Percentiles rank a stretch among this genome's conserved stretches.
These are phyloP conservation scores for Mustelus asterias DNA, from an alignment of 2,113 vertebrate genomes.

Conservation along the genomic window DNA sequence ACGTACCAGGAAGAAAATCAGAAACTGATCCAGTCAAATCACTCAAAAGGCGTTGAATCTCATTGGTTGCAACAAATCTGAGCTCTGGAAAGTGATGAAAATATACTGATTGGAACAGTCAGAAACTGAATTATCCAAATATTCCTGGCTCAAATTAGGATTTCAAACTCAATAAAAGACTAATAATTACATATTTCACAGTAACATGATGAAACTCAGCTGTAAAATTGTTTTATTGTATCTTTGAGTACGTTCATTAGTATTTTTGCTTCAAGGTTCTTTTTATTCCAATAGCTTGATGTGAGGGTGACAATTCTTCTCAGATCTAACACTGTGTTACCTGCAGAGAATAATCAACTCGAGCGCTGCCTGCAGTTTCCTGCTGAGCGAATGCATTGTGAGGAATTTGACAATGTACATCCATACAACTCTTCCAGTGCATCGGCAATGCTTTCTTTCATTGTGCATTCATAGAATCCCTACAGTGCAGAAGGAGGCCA, in stretches of 20 bases:
- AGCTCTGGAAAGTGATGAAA: background rate
- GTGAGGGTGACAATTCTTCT: background rate
- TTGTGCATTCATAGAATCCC: background rate
- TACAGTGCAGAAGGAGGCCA: too few relatives aligned
- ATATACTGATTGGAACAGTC: background rate
- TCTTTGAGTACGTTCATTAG: background rate
- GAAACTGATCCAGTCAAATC: background rate
- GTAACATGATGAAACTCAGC: background rate
- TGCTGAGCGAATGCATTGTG: too few relatives aligned
- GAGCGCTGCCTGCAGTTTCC: background rate
- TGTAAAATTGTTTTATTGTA: background rate
- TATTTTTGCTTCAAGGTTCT: background rate
- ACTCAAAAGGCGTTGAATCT: background rate
- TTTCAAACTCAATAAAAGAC: background rate
- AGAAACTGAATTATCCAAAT: background rate
- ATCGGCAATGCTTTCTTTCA: background rate
- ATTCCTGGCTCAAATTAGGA: background rate
- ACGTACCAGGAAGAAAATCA: background rate
- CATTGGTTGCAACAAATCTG: background rate
- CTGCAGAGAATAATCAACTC: background rate
- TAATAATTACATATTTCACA: background rate
- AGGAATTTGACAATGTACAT: background rate
- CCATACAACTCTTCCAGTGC: background rate
- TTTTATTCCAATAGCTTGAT: background rate
- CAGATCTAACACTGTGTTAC: background rate